Evolutionary conservation across 1,140 invertebrate genomes (phyloP), one percentile per base, ranked within the genome.

Genomic region (Aphelenchoides fujianensis): DNA sequence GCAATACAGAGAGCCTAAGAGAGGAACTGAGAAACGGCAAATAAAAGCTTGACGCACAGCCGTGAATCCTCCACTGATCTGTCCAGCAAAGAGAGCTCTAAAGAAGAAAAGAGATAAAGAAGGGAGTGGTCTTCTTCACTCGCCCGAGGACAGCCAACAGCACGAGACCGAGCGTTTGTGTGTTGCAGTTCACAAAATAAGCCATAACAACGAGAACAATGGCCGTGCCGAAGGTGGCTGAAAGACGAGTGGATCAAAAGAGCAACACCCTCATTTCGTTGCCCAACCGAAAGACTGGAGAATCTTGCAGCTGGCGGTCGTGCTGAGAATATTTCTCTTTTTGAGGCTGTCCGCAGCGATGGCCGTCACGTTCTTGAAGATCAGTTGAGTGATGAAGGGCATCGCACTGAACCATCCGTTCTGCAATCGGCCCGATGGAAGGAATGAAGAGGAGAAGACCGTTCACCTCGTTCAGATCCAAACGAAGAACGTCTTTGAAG

Each of bases 151-250:
- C 3, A n/a, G 57, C 52, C 54, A 62, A 68, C 12, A 68, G 23
- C 3, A 68, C n/a, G 32, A 68, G 7, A 28, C 36, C 53, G 16
- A 68, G 48, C 54, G 1, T 2, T 2, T 27, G 67, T 9, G 23
- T 64, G 7, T 31, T 68, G 55, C 68, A 70, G 52, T 70, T 37
- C 1, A 70, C 68, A 36, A 70, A 70, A 9, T 37, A 70, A 68
- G 68, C 68, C 63, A 70, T 69, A 1, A 69, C 7, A 68, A 70
- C 2, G 28, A 70, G 34, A 23, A 27, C 28, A 2, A 32, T 9
- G 23, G 64, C 61, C n/a, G 30, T 30, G 34, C 68, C 68, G 7
- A 64, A 2, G 30, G 36, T 41, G 3, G 67, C 67, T 62, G n/a
- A 69, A 68, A 30, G n/a, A n/a, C n/a, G n/a, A n/a, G n/a, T n/a